Conservation (phyloP, 1,140 invertebrate species). For the Drosophila kepulauana region DNA sequence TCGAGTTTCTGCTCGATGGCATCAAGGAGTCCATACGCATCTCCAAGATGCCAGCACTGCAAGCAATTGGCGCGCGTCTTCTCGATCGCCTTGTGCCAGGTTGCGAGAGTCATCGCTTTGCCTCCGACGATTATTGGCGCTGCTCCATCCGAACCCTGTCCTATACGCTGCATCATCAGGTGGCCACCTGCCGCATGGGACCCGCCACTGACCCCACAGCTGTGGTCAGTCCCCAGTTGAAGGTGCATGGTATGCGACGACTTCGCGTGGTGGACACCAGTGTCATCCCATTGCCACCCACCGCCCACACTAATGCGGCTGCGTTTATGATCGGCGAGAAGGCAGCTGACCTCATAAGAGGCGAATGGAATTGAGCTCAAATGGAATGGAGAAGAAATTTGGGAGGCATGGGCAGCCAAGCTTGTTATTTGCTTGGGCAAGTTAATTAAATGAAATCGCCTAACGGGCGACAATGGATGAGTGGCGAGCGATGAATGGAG, state of each 20-base stretch:
- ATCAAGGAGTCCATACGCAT: constrained; percentile 88
- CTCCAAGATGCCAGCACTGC: constrained; percentile 87
- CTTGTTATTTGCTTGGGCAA: constrained; percentile 46
- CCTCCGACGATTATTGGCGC: constrained; percentile 90
- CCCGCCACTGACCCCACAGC: constrained; percentile 88
- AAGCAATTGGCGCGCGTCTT: constrained; percentile 87
- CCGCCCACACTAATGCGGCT: constrained; percentile 90
- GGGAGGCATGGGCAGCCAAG: constrained; percentile 1
- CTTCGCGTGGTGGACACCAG: constrained; percentile 92
- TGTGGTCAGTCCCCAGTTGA: constrained; percentile 91
- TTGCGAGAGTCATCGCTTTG: constrained; percentile 87
- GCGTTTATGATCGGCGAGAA: constrained; percentile 96
- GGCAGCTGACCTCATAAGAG: constrained; percentile 92
- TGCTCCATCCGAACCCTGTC: constrained; percentile 89
- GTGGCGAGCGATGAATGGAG: background rate
- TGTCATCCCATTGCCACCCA: constrained; percentile 90
- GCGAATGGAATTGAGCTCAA: constrained; percentile 86
- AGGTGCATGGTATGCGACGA: constrained; percentile 89
- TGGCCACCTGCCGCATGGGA: constrained; percentile 92
- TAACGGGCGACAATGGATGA: constrained; percentile 37
- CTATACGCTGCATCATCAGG: constrained; percentile 90
- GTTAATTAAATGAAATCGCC: constrained; percentile 78
- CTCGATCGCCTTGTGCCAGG: constrained; percentile 87
- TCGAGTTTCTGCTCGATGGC: constrained; percentile 89
- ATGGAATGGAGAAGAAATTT: constrained; percentile 43